phyloP scores from a whole-genome alignment of 2,113 vertebrate species.

The Zosterops japonicus region DNA sequence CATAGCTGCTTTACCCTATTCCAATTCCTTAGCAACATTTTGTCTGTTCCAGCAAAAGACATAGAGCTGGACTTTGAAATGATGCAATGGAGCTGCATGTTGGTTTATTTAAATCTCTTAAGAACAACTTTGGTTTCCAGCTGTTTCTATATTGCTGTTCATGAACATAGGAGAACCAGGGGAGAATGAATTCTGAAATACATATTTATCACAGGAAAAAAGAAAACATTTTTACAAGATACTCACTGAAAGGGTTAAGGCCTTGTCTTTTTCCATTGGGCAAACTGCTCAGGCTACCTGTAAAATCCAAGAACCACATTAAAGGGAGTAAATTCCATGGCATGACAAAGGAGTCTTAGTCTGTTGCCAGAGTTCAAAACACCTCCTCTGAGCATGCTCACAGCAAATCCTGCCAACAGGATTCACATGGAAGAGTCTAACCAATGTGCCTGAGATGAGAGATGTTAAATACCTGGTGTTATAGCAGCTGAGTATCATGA shows the following conservation, averaged over 20 bases:
- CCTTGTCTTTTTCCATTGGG: conserved; percentile 88
- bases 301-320: conserved; percentile 59
- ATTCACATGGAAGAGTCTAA: background rate
- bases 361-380: background rate
- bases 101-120: background rate
- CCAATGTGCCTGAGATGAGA: background rate
- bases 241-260: conserved; percentile 91
- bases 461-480: background rate
- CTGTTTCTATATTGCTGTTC: background rate
- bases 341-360: background rate
- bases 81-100: background rate
- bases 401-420: background rate
- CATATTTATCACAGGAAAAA: background rate
- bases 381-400: background rate
- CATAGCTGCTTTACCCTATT: background rate
- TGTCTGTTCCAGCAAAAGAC: background rate
- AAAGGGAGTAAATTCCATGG: background rate
- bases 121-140: background rate
- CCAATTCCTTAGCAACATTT: background rate
- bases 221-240: conserved; percentile 56
- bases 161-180: background rate
- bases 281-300: conserved; percentile 82
- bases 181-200: background rate
- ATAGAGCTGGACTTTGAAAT: background rate
- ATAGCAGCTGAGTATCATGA: background rate